Evolutionary conservation across 2,888 invertebrate species (phyloP).

Genomic region (Piscicola geometra): DNA sequence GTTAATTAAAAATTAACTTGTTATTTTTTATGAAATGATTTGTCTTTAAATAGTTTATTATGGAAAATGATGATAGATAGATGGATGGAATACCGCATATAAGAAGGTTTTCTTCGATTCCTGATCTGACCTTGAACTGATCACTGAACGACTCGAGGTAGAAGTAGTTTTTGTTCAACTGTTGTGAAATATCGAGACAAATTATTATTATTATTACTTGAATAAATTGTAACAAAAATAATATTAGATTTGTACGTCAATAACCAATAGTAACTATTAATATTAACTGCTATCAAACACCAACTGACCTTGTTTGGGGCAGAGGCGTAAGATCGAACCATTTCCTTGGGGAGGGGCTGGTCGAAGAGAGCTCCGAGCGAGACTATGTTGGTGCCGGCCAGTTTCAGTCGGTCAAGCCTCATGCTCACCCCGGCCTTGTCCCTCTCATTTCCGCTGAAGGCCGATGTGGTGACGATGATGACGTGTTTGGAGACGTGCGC

Average conservation of each 20-base stretch:
- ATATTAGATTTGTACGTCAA: too few relatives aligned
- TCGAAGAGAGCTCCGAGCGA: constrained; percentile 16
- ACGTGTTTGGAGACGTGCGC: neutral
- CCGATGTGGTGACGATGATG: neutral
- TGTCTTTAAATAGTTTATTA: too few relatives aligned
- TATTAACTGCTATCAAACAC: too few relatives aligned
- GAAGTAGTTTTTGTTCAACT: neutral
- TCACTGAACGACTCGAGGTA: neutral
- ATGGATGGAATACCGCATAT: too few relatives aligned
- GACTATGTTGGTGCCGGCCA: neutral
- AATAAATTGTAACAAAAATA: too few relatives aligned
- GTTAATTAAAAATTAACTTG: neutral
- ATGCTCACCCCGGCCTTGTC: neutral
- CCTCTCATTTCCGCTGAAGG: neutral
- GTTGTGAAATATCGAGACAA: neutral
- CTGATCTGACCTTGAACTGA: constrained; percentile 8
- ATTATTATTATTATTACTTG: too few relatives aligned
- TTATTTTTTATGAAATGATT: too few relatives aligned
- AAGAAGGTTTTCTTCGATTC: neutral
- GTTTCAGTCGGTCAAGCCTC: neutral
- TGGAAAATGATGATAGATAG: too few relatives aligned
- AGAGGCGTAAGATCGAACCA: neutral
- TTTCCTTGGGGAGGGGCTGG: neutral
- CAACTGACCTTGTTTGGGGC: neutral
- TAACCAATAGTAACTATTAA: too few relatives aligned